Base-by-base conservation (phyloP, 2,113 vertebrate genomes). In the Nothoprocta pentlandii region DNA sequence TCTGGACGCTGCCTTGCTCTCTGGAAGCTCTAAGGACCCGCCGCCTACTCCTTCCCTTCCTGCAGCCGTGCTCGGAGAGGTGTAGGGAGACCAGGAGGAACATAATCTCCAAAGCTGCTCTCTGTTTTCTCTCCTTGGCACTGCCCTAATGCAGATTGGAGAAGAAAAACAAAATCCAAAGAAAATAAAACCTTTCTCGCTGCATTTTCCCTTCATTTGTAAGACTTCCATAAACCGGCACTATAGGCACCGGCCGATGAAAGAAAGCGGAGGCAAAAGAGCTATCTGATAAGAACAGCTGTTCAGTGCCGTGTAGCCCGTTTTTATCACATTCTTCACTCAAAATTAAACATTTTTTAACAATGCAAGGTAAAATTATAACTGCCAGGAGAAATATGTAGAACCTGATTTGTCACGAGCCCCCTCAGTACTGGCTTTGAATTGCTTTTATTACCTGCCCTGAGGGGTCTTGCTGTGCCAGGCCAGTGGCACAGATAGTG, bases 21-120 rank as follows among this genome's bases (percentile, higher is more conserved):
- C 42, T 56, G 13, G 47, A 34, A 21, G 20, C 5, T 30, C 6
- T 19, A 8, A 14, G 17, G 62, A 30, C 13, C 7, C 28, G 41
- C 47, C 21, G 28, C 19, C 10, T 17, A 22, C n/a, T 34, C 17
- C 53, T 47, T 47, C 16, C 16, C 49, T 36, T 32, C 46, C 15
- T 4, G 5, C n/a, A 36, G 70, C n/a, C 16, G 9, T 1, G 0
- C 7, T 0, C 1, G 39, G 22, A 41, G 47, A 41, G 12, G 26
- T 68, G 47, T 47, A 62, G 54, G 36, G 32, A 39, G 9, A 12
- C 9, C 19, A 23, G 36, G 51, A 58, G 39, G 13, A 28, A 23
- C 0, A 0, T 20, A 25, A 28, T 39, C 22, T n/a, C 59, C 53
- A 23, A 36, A 51, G 44, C 30, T 54, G 46, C 71, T 70, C 26